Percentiles rank a stretch among this genome's conserved stretches.
These are phyloP conservation scores for Pseudoips prasinana DNA, from an alignment of 2,888 invertebrate genomes.

Conservation along the genomic window DNA sequence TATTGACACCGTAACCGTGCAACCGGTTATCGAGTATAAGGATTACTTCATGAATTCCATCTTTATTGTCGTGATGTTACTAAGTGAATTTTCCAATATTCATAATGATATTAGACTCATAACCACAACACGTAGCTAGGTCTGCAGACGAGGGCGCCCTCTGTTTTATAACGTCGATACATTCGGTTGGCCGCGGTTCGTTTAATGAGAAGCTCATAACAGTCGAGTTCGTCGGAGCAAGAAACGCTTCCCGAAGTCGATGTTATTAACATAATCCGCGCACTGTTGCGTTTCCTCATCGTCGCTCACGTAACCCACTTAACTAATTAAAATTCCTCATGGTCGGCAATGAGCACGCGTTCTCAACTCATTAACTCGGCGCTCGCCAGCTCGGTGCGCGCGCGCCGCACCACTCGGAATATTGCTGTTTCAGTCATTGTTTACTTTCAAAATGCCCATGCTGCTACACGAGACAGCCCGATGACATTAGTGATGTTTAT, in stretches of 20 bases:
- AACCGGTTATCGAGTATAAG: constrained; percentile 21
- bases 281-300: constrained; percentile 49
- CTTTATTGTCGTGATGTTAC: too few species aligned
- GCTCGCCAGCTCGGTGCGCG: constrained; percentile 23
- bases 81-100: constrained; percentile 2
- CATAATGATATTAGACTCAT: background rate
- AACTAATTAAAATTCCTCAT: constrained; percentile 67
- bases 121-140: constrained; percentile 2
- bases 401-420: background rate
- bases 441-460: too few species aligned
- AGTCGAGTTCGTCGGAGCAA: constrained; percentile 21
- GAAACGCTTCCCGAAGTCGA: constrained; percentile 35
- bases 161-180: constrained; percentile 7
- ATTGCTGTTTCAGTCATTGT: too few species aligned
- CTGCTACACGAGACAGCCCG: too few species aligned
- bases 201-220: constrained; percentile 23
- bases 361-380: constrained; percentile 55
- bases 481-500: too few species aligned
- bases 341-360: constrained; percentile 55
- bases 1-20: constrained; percentile 6
- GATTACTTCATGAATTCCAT: constrained; percentile 4
- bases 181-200: constrained; percentile 1
- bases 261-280: constrained; percentile 44
- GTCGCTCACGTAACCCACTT: constrained; percentile 56
- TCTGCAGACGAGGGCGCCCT: constrained; percentile 13